Evolutionary conservation across 2,888 invertebrate genomes (phyloP).

Genomic region (Sarcophaga subvicina): DNA sequence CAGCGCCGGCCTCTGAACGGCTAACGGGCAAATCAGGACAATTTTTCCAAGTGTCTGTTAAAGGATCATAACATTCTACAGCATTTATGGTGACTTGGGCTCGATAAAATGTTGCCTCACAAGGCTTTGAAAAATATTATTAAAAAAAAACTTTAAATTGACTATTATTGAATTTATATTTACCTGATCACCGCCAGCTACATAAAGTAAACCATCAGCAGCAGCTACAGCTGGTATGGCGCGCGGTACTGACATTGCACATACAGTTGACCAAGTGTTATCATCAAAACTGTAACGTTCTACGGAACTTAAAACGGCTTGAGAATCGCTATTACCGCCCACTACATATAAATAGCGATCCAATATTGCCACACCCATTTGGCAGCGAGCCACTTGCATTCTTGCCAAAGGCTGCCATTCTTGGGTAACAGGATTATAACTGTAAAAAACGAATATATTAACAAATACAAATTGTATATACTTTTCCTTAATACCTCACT

Average conservation of each 20-base stretch:
- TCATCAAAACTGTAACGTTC: slow-evolving; percentile 84
- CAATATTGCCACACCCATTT: slow-evolving; percentile 94
- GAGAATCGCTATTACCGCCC: slow-evolving; percentile 92
- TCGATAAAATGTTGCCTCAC: slow-evolving; percentile 91
- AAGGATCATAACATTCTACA: slow-evolving; percentile 93
- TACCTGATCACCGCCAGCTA: slow-evolving; percentile 91
- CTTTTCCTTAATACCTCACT: slow-evolving; percentile 80
- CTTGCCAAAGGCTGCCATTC: slow-evolving; percentile 90
- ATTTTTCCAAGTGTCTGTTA: slow-evolving; percentile 89
- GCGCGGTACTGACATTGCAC: slow-evolving; percentile 88
- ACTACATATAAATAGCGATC: slow-evolving; percentile 93
- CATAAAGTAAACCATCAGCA: slow-evolving; percentile 91
- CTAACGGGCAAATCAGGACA: slow-evolving; percentile 91
- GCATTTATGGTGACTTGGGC: slow-evolving; percentile 92
- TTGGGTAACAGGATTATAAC: slow-evolving; percentile 90
- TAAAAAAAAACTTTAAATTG: slow-evolving; percentile 2
- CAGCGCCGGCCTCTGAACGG: slow-evolving; percentile 93
- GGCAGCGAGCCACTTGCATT: slow-evolving; percentile 91
- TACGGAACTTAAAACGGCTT: slow-evolving; percentile 91
- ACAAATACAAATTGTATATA: background rate
- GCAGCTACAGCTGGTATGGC: slow-evolving; percentile 93
- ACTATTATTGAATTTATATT: background rate
- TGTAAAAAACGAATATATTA: slow-evolving; percentile 73
- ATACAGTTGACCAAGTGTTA: slow-evolving; percentile 89
- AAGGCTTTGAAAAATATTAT: slow-evolving; percentile 82